Conservation (phyloP, 2,797 vertebrate species). For the Acanthopagrus latus region DNA sequence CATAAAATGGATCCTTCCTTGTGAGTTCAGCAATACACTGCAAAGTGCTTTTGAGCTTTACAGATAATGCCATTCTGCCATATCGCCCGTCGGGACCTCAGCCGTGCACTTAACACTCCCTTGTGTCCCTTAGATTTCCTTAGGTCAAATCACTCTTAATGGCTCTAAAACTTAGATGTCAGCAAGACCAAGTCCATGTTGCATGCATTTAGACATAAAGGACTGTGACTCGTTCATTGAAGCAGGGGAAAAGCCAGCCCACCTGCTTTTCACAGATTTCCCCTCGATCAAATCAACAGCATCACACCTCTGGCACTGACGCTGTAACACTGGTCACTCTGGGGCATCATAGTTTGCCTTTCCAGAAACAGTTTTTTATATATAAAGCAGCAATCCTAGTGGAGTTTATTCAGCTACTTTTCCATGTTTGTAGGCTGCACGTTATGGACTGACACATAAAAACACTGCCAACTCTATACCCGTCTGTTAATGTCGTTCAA, state of each 20-base stretch:
- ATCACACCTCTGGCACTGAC: slow-evolving; percentile 57
- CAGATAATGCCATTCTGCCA: slow-evolving; percentile 45
- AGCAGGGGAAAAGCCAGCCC: slow-evolving; percentile 35
- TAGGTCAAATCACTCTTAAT: slow-evolving; percentile 67
- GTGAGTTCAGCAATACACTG: slow-evolving; percentile 1
- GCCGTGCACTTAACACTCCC: slow-evolving; percentile 64
- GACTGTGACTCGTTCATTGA: slow-evolving; percentile 31
- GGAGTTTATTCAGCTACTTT: slow-evolving; percentile 9
- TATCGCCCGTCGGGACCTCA: slow-evolving; percentile 43
- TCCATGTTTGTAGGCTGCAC: slow-evolving; percentile 9
- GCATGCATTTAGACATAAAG: slow-evolving; percentile 34
- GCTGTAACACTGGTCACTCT: slow-evolving; percentile 17
- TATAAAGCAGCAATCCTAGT: too few relatives aligned
- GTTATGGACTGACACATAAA: slow-evolving; percentile 3
- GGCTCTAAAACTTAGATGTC: slow-evolving; percentile 65
- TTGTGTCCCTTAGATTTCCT: slow-evolving; percentile 54
- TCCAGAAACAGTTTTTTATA: slow-evolving; percentile 37
- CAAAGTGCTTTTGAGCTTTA: slow-evolving; percentile 48
- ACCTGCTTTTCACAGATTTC: slow-evolving; percentile 72
- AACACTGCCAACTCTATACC: not conserved
- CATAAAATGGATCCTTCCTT: slow-evolving; percentile 10
- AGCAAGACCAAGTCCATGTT: slow-evolving; percentile 52
- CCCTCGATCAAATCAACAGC: slow-evolving; percentile 55
- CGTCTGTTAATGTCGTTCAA: slow-evolving; percentile 16
- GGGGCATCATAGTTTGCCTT: slow-evolving; percentile 11